Conservation (phyloP, 2,888 invertebrate species). For the Notocelia uddmanniana region DNA sequence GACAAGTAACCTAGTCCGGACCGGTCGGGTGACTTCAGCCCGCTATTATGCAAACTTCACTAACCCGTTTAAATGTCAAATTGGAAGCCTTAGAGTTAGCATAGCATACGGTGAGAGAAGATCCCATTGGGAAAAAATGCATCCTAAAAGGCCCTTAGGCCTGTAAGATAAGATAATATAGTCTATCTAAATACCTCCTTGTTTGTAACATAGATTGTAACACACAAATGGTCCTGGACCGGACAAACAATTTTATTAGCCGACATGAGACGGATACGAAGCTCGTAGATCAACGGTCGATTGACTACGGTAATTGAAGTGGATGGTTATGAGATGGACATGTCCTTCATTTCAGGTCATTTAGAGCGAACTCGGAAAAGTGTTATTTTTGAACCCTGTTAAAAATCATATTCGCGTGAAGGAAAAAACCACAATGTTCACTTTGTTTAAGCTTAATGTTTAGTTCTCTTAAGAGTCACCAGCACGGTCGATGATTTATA, state of each 20-base stretch:
- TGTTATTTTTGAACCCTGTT: background rate
- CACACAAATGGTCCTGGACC: conserved; percentile 14
- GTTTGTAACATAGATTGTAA: too few species aligned
- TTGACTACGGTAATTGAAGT: conserved; percentile 9
- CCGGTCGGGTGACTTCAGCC: conserved; percentile 14
- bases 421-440: too few species aligned
- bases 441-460: too few species aligned
- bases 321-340: conserved; percentile 15
- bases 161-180: too few species aligned
- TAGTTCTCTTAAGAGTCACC: too few species aligned
- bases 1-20: conserved; percentile 8
- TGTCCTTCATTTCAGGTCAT: background rate
- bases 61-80: background rate
- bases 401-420: too few species aligned
- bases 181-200: too few species aligned
- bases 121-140: too few species aligned
- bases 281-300: conserved; percentile 11
- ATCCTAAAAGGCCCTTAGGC: too few species aligned
- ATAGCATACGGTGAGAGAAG: background rate
- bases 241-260: conserved; percentile 19
- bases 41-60: conserved; percentile 25
- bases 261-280: conserved; percentile 12
- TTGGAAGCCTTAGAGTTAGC: background rate
- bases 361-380: background rate
- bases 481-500: too few species aligned